A percentile compares a stretch with the other conserved stretches of the same genome.
Evolutionary conservation across 2,888 invertebrate genomes (phyloP).

Genomic region (Tetragonisca angustula): DNA sequence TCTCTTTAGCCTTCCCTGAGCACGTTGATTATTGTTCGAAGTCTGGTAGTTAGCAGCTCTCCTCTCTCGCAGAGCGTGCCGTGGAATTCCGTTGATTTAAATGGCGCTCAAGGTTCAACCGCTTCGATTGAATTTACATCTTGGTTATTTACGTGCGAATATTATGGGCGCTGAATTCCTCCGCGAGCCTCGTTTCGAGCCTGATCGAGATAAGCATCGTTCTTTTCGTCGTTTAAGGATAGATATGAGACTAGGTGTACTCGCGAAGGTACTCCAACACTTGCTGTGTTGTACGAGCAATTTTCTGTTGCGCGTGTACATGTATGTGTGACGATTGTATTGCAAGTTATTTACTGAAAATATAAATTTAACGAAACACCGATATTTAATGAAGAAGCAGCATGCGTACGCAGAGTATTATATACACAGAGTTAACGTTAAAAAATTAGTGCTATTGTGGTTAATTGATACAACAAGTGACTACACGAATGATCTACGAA

Average conservation of each 20-base stretch:
- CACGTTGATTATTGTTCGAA: slow-evolving; percentile 52
- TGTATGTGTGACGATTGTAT: neutral
- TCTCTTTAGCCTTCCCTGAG: slow-evolving; percentile 24
- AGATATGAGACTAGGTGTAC: too few relatives aligned
- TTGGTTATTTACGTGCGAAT: slow-evolving; percentile 38
- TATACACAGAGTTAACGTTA: neutral
- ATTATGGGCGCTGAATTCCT: slow-evolving; percentile 17
- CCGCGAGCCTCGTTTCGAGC: neutral
- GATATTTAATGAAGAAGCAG: neutral
- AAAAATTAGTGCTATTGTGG: neutral
- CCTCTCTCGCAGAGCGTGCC: slow-evolving; percentile 28
- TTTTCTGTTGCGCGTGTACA: neutral
- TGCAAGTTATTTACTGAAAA: neutral
- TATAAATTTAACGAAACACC: neutral
- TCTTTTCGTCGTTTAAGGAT: neutral
- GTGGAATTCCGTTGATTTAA: slow-evolving; percentile 58
- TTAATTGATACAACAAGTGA: neutral
- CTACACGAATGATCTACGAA: neutral
- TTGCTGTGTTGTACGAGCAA: too few relatives aligned
- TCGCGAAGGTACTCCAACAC: neutral
- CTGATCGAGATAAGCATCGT: neutral
- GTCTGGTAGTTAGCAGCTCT: slow-evolving; percentile 44
- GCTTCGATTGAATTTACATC: slow-evolving; percentile 49
- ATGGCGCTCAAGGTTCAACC: slow-evolving; percentile 49
- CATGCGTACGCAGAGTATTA: too few relatives aligned